Evolutionary conservation across 1,140 invertebrate species (phyloP), one percentile per base, ranked within the genome.

Genomic region (Ostrea edulis): DNA sequence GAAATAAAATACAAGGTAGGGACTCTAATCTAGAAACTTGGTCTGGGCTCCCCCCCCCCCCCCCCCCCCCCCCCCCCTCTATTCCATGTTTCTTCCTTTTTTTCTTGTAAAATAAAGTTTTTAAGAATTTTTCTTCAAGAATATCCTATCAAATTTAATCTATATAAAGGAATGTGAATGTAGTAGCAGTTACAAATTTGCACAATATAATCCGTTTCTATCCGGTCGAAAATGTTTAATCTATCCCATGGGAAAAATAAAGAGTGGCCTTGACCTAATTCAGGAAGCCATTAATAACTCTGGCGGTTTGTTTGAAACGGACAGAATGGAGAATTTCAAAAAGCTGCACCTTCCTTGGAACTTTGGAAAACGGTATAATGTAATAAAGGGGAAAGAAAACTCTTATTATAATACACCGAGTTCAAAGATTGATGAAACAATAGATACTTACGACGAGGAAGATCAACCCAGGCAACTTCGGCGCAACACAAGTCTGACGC

Each of bases 341-440:
- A 92, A 92, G 83, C 52, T 92, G 12, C 83, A 89, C 17, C 86
- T 89, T 51, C 89, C 90, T 3, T 89, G 89, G 89, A 88, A 91
- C 20, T 86, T 88, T 4, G 88, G 89, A n/a, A 90, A 89, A 81
- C 84, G 89, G 11, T 90, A 90, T 58, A 88, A 89, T 71, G 62
- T 91, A 62, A 86, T 92, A n/a, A 89, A 92, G 54, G 86, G 87
- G 20, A 91, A 92, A 87, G 91, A 92, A 86, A 92, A 92, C 68
- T 85, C 88, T 62, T 90, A 92, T 88, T 89, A 88, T 29, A 82
- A 90, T 87, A 91, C 89, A 84, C 90, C 92, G 22, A 91, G 86
- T n/a, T 86, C 86, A 7, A 85, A 87, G 65, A 82, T 82, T 85
- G 14, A 52, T 8, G 22, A 25, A 4, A 68, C 68, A 58, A n/a